Evolutionary conservation across 2,113 vertebrate genomes (phyloP), one percentile per base, ranked within the genome.

Genomic region (Mesoclemmys tuberculata): DNA sequence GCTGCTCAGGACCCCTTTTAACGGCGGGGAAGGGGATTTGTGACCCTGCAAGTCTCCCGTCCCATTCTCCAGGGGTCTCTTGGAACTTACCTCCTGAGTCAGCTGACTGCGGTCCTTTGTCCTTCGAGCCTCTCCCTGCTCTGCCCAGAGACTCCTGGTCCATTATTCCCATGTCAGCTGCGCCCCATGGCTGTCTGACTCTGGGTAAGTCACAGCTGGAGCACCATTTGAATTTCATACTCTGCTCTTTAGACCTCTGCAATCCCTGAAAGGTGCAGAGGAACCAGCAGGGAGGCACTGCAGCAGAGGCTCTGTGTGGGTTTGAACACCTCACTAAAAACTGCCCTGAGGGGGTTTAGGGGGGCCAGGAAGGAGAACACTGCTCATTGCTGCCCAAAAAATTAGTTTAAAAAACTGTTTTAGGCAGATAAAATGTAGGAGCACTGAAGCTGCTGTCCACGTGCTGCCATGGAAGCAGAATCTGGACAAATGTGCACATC

Each of bases 221-320:
- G 64, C n/a, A 38, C n/a, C 2, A 10, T 71, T 38, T 71, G 19
- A n/a, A 71, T 38, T 38, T 71, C 16, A 71, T 71, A 71, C 9
- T 21, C 1, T 3, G 0, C 3, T 1, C 1, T 48, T 26, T 21
- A 7, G 19, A 19, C 29, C 44, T 6, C 19, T 81, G 24, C 3
- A 14, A 41, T 14, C 13, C 51, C 22, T 10, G 38, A 81, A 55
- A 19, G 51, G n/a, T 31, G 14, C 14, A 49, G 46, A 31, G 75
- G 8, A 27, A 11, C n/a, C n/a, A 41, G 19, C 19, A 71, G 64
- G 35, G 35, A 71, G n/a, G n/a, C 16, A 10, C n/a, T 71, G n/a
- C 84, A 38, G n/a, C 46, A 2, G 26, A 4, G 14, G 26, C 31
- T 79, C 41, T 1, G 48, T 1, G 75, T 71, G 64, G 35, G 19